A percentile compares a stretch with the other conserved stretches of the same genome.
These are phyloP conservation scores for Notolabrus celidotus DNA, from an alignment of 2,797 vertebrate species.

Conservation along the genomic window DNA sequence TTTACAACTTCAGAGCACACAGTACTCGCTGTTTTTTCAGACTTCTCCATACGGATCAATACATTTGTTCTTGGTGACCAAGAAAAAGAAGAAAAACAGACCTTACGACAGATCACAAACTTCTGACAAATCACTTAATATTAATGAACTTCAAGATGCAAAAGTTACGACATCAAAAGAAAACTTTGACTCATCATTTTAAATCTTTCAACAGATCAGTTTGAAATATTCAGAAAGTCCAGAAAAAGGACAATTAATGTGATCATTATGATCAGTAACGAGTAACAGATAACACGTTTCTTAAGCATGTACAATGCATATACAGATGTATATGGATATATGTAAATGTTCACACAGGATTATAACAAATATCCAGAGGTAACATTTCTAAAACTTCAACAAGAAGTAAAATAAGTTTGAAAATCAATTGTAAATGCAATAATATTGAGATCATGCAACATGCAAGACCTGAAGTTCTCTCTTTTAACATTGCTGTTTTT, in stretches of 20 bases:
- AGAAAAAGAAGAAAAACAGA: neutral
- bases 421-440: neutral
- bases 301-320: neutral
- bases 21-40: neutral
- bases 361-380: no score
- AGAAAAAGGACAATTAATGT: no score
- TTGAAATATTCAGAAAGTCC: no score
- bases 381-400: no score
- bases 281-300: neutral
- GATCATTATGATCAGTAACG: slow-evolving; percentile 5
- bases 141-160: neutral
- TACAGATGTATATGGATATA: neutral
- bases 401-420: neutral
- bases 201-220: no score
- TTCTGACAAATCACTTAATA: neutral
- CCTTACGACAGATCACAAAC: neutral
- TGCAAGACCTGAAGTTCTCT: no score
- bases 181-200: no score
- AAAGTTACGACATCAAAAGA: neutral
- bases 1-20: neutral
- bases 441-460: slow-evolving; percentile 3
- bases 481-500: no score
- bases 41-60: no score
- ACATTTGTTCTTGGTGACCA: no score
- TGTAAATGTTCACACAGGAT: no score